Conservation (phyloP, 2,888 invertebrate genomes). For the Thera obeliscata region DNA sequence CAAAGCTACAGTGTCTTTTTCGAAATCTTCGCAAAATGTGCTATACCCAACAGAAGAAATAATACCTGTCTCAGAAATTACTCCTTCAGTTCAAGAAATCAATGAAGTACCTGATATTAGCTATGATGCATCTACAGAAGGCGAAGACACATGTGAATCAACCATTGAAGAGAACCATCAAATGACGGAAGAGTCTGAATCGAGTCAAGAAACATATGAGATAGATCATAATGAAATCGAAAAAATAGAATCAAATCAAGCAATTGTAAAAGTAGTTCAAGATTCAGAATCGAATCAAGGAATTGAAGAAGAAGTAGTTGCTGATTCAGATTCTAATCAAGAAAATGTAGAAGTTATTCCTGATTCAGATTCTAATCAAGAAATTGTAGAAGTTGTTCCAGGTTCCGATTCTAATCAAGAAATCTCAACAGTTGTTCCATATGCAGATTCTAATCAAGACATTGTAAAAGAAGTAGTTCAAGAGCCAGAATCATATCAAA, state of each 20-base stretch:
- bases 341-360: neutral
- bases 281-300: conserved; percentile 3
- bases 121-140: conserved; percentile 22
- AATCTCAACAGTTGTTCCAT: neutral
- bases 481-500: neutral
- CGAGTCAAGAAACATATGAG: conserved; percentile 20
- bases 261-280: neutral
- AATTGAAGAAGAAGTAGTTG: neutral
- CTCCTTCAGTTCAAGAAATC: conserved; percentile 13
- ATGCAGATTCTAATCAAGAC: neutral
- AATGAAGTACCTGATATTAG: conserved; percentile 15
- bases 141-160: conserved; percentile 25
- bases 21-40: conserved; percentile 51
- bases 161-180: conserved; percentile 19
- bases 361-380: neutral
- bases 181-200: conserved; percentile 18
- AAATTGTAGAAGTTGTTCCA: neutral
- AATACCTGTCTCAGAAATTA: conserved; percentile 55
- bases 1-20: conserved; percentile 13
- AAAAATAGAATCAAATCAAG: neutral
- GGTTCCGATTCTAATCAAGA: neutral
- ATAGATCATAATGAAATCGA: conserved; percentile 12
- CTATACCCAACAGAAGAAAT: conserved; percentile 69
- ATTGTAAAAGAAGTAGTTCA: neutral
- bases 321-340: conserved; percentile 2